Evolutionary conservation across 1,140 invertebrate species (phyloP), one percentile per base, ranked within the genome.

Genomic region (Lordiphosa collinella): DNA sequence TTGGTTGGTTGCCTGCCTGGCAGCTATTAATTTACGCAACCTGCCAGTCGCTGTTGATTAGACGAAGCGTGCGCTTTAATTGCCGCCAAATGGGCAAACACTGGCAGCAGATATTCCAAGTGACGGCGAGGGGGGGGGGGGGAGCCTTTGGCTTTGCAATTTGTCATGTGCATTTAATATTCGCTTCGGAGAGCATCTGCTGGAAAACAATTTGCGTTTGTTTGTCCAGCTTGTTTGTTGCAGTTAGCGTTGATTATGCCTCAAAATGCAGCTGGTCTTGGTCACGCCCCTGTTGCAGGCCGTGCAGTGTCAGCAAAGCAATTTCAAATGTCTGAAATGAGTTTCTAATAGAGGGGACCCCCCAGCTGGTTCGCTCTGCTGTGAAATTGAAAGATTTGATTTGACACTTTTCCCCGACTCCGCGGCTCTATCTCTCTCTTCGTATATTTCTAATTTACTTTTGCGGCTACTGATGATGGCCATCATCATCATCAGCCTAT

Each of bases 111-210:
- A 61, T 75, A 62, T 60, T 80, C 34, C 22, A 35, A 40, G 38
- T 18, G 47, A 1, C 34, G 10, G 22, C 10, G 9, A 12, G 18
- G 11, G 1, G 1, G 18, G 18, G 4, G n/a, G 2, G 18, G 11
- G 2, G 12, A 29, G 63, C 63, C 64, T 68, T 67, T 36, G 63
- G 64, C 63, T 43, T 65, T 58, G 78, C 62, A 80, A 80, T 80
- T 80, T 80, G 76, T 80, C 76, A 80, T 82, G 78, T 71, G 66
- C 76, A 84, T 76, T 82, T 82, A 80, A 80, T 80, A 80, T 80
- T 80, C 65, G 66, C 76, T 50, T 34, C 43, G 55, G 16, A 49
- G 18, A 49, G 18, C 3, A 4, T 22, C 22, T 56, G 48, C 48
- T 22, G 51, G 50, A 82, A 80, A 80, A 82, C 71, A 80, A 80